Conservation (phyloP, 2,888 invertebrate genomes). For the Drosophila nr. perissopoda region DNA sequence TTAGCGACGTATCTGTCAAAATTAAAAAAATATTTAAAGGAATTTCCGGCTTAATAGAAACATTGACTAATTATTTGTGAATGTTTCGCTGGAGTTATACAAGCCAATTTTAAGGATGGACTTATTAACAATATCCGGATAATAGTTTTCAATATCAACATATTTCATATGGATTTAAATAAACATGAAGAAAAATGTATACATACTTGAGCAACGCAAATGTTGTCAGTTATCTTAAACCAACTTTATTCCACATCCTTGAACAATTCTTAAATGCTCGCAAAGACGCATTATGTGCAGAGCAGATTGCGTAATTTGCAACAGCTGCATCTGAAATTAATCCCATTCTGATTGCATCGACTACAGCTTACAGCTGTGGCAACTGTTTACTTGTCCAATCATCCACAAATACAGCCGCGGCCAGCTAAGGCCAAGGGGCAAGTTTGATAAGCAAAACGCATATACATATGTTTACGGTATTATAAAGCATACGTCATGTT, state of each 20-base stretch:
- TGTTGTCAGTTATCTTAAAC: background rate
- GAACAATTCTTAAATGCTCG: constrained; percentile 16
- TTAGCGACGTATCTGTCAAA: background rate
- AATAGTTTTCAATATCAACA: background rate
- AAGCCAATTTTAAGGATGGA: background rate
- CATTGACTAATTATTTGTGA: background rate
- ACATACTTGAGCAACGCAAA: background rate
- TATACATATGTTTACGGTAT: background rate
- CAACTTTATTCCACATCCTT: background rate
- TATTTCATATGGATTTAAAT: background rate
- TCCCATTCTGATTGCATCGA: constrained; percentile 31
- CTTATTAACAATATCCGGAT: background rate
- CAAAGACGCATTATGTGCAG: constrained; percentile 24
- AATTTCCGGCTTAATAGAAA: background rate
- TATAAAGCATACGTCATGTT: constrained; percentile 35
- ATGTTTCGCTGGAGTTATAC: background rate
- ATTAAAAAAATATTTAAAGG: background rate
- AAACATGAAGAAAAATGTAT: background rate
- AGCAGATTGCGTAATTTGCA: constrained; percentile 48
- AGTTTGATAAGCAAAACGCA: constrained; percentile 1
- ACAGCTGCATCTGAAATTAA: constrained; percentile 33
- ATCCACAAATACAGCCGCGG: constrained; percentile 3
- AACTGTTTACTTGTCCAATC: constrained; percentile 38
- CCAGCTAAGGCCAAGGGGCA: constrained; percentile 8
- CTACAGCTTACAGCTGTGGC: constrained; percentile 14